phyloP scores from a whole-genome alignment of 1,140 invertebrate genomes.

The Zaprionus africanus region DNA sequence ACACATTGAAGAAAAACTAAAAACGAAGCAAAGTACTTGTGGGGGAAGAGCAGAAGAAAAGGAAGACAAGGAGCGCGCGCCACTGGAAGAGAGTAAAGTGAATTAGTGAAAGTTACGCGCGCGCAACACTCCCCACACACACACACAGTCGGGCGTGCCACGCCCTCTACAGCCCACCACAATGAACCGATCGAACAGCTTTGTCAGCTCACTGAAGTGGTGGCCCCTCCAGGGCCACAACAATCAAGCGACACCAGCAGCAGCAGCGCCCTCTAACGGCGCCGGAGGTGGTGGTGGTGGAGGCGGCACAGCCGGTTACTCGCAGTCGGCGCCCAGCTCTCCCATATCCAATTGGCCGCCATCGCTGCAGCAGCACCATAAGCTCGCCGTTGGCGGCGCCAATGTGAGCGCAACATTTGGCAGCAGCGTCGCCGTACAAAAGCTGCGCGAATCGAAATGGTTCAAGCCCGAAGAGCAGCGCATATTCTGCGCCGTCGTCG shows the following conservation, averaged over 20 bases:
- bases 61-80: slow-evolving; percentile 27
- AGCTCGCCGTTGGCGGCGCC: slow-evolving; percentile 39
- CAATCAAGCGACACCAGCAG: slow-evolving; percentile 51
- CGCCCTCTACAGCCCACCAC: slow-evolving; percentile 26
- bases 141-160: slow-evolving; percentile 24
- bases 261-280: slow-evolving; percentile 40
- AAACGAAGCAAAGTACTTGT: slow-evolving; percentile 9
- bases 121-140: slow-evolving; percentile 27
- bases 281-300: slow-evolving; percentile 28
- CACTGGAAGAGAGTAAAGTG: slow-evolving; percentile 18
- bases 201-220: slow-evolving; percentile 82
- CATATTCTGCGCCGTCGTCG: slow-evolving; percentile 88
- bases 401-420: slow-evolving; percentile 85
- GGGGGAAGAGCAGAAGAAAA: slow-evolving; percentile 2
- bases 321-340: slow-evolving; percentile 72
- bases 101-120: slow-evolving; percentile 52
- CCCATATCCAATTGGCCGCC: slow-evolving; percentile 73
- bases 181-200: slow-evolving; percentile 84
- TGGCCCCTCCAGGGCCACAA: slow-evolving; percentile 82
- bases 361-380: slow-evolving; percentile 63
- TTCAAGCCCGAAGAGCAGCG: slow-evolving; percentile 88
- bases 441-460: slow-evolving; percentile 89
- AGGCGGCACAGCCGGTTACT: slow-evolving; percentile 53
- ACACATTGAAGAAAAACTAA: slow-evolving; percentile 5
- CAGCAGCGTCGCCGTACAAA: slow-evolving; percentile 88